Evolutionary conservation across 2,797 vertebrate species (phyloP), one percentile per base, ranked within the genome.

Genomic region (Onychomys leucogaster): DNA sequence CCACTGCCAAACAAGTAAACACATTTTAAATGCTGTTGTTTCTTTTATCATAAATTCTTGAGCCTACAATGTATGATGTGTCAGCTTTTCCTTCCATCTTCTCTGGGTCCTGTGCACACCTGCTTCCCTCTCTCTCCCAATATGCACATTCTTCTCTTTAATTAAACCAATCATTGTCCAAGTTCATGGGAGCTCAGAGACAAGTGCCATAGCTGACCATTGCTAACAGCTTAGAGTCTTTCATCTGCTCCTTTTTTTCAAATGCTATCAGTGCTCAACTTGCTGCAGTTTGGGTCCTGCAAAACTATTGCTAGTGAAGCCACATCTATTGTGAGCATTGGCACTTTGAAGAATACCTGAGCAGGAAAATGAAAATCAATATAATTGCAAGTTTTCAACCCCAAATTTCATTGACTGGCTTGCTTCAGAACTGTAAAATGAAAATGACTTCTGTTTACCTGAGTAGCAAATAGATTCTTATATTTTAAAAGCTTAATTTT

Each of bases 21-120:
- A 98, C 89, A 97, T 96, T 98, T 98, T 98, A 98, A 98, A 98
- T 98, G 98, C 96, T 98, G 96, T 76, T 97, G 97, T 92, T 98
- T 97, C 96, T 97, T 98, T 95, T 97, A 95, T 98, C 98, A 98
- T 80, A 98, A 97, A 98, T 98, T 98, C 94, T 97, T 97, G 93
- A 97, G 96, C 69, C 83, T 63, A 95, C 86, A 98, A 96, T 97
- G 97, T 92, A 94, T 98, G 96, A 98, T 25, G 37, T 94, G 97
- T 80, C 96, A 96, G 94, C 94, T 96, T 93, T 69, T 96, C 69
- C 82, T 89, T 55, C 63, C 63, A 17, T 96, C 96, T 98, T 97
- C 32, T 63, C 59, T 46, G 95, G 91, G 94, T 81, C 95, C 95
- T 93, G 61, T 82, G 94, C 89, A 92, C 73, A 84, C 61, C 65